Percentiles rank a stretch among this genome's conserved stretches.
Evolutionary conservation across 2,113 vertebrate genomes (phyloP).

Genomic region (Tragelaphus buxtoni): DNA sequence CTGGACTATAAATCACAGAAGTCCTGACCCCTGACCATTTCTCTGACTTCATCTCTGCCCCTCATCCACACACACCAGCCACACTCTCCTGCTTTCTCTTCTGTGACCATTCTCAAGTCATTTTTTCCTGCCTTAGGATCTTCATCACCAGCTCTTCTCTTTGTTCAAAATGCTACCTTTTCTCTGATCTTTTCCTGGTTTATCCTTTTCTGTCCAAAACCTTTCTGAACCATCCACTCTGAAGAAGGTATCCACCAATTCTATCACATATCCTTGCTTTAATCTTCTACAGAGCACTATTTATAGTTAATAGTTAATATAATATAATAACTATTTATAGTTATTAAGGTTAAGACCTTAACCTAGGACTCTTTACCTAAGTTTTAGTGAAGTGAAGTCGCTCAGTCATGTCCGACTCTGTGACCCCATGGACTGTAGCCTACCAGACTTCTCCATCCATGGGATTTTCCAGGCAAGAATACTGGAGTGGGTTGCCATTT

Average conservation of each 20-base stretch:
- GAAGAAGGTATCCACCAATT: background rate
- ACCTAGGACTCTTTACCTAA: background rate
- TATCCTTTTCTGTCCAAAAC: background rate
- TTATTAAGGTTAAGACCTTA: background rate
- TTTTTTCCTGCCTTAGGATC: background rate
- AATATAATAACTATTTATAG: background rate
- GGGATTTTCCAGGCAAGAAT: too few species aligned
- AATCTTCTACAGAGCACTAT: background rate
- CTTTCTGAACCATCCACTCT: background rate
- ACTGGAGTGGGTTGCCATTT: too few species aligned
- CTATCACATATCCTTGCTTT: background rate
- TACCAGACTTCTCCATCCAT: too few species aligned
- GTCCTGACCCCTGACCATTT: too few species aligned
- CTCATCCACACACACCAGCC: rapidly evolving
- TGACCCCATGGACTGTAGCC: too few species aligned
- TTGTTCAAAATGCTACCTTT: background rate
- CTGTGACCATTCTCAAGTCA: background rate
- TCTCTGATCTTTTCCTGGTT: background rate
- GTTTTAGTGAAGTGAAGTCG: background rate
- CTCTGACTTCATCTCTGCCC: background rate
- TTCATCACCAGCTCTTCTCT: background rate
- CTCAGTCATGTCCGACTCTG: too few species aligned
- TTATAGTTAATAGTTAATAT: background rate
- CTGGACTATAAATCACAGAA: background rate
- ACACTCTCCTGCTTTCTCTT: background rate